A percentile compares a stretch with the other conserved stretches of the same genome.
phyloP scores from a whole-genome alignment of 2,888 invertebrate genomes.

The Rotaria sp. region DNA sequence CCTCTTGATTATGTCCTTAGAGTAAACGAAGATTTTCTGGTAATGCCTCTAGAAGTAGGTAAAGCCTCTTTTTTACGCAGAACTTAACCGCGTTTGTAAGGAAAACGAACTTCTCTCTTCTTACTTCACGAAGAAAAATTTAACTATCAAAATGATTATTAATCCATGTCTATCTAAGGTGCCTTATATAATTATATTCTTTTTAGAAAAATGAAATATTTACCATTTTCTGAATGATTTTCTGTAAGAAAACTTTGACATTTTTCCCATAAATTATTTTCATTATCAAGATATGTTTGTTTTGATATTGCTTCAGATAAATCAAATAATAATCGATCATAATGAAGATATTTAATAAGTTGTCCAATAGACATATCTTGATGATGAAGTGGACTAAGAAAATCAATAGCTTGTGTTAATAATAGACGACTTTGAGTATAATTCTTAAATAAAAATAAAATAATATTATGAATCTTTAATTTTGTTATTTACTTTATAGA shows the following conservation, averaged over 20 bases:
- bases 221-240: neutral
- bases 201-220: neutral
- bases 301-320: neutral
- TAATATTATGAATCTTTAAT: neutral
- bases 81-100: too few species aligned
- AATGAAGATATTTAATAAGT: neutral
- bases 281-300: neutral
- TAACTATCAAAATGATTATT: too few species aligned
- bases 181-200: too few species aligned
- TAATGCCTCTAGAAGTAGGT: too few species aligned
- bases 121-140: too few species aligned
- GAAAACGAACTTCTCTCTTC: too few species aligned
- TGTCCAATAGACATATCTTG: neutral
- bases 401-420: neutral
- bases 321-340: neutral
- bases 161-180: too few species aligned
- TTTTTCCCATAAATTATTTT: constrained; percentile 9
- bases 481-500: neutral
- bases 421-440: neutral
- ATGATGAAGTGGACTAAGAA: neutral
- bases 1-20: too few species aligned
- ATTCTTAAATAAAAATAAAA: neutral
- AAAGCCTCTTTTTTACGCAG: too few species aligned
- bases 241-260: neutral
- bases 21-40: too few species aligned